Evolutionary conservation across 1,140 invertebrate genomes (phyloP), one percentile per base, ranked within the genome.

Genomic region (Rhynchophorus ferrugineus): DNA sequence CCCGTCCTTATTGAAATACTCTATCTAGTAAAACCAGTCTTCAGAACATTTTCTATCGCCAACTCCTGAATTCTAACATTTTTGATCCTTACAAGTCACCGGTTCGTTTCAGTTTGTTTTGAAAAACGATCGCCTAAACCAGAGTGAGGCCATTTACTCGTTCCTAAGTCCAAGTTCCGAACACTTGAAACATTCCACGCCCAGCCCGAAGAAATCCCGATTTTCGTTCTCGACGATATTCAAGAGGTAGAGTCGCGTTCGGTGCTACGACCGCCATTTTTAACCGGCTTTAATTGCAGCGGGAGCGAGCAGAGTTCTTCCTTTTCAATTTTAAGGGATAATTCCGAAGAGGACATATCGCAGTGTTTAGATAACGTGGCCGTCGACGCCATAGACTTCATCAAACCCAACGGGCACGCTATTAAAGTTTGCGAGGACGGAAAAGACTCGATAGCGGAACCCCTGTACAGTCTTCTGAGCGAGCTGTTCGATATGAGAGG

Each of bases 401-500:
- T 72, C 34, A 68, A 62, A 45, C 61, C 71, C 35, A 72, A 68
- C 29, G 63, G 66, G 7, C 52, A 63, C 41, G 16, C 51, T 29
- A 39, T 54, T 17, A 61, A 67, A 65, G 65, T 71, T 2, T 70
- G 75, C 43, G 75, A 83, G 49, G 79, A 84, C 55, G 75, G 73
- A 34, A 81, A 85, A 62, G 90, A 93, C 65, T 84, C 84, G 0
- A 89, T 93, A 60, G 90, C 89, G 6, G 90, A 94, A 69, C 89
- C 90, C 1, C 70, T 94, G 7, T 94, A 94, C 69, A 76, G 79
- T 3, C 71, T 94, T 29, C 77, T 94, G 52, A 87, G 85, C 39
- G 91, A 95, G 75, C 79, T 92, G 50, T 95, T 93, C 68, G 90
- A 95, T 69, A 80, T 92, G 71, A 75, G 84, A 56, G 90, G 90